Conservation (phyloP, 2,797 vertebrate genomes). For the Labeo calbasu region DNA sequence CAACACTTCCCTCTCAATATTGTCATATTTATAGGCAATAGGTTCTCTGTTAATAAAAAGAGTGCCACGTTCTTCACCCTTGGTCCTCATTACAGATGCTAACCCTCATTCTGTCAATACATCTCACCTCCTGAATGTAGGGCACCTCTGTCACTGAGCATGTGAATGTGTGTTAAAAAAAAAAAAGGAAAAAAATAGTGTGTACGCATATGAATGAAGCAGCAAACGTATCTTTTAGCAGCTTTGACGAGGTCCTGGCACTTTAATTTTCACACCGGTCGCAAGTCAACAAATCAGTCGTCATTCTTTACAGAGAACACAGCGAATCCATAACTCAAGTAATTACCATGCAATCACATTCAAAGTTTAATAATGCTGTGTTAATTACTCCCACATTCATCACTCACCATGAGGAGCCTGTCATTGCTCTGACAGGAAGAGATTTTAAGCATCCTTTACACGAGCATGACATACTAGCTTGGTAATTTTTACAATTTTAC, state of each 20-base stretch:
- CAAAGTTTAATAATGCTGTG: conserved; percentile 22
- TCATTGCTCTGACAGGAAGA: background rate
- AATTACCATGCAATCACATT: conserved; percentile 40
- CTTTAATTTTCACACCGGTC: conserved; percentile 10
- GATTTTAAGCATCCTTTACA: background rate
- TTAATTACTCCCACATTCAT: conserved; percentile 33
- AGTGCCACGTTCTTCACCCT: background rate
- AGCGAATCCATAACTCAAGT: conserved; percentile 25
- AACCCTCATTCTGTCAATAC: conserved; percentile 46
- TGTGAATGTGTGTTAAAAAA: background rate
- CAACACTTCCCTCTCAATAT: background rate
- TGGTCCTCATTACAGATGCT: background rate
- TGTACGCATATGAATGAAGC: background rate
- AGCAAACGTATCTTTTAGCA: conserved; percentile 6
- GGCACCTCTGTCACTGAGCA: conserved; percentile 10
- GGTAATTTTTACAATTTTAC: no score
- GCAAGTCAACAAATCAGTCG: background rate
- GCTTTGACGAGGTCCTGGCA: conserved; percentile 1
- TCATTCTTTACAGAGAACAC: background rate
- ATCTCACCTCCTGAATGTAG: conserved; percentile 34
- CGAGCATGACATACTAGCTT: background rate
- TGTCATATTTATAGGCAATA: background rate
- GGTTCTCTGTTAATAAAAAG: background rate
- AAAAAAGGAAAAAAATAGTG: background rate
- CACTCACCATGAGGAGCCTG: background rate